These are phyloP conservation scores for Conus canariensis DNA, from an alignment of 2,888 invertebrate species.

Conservation along the genomic window DNA sequence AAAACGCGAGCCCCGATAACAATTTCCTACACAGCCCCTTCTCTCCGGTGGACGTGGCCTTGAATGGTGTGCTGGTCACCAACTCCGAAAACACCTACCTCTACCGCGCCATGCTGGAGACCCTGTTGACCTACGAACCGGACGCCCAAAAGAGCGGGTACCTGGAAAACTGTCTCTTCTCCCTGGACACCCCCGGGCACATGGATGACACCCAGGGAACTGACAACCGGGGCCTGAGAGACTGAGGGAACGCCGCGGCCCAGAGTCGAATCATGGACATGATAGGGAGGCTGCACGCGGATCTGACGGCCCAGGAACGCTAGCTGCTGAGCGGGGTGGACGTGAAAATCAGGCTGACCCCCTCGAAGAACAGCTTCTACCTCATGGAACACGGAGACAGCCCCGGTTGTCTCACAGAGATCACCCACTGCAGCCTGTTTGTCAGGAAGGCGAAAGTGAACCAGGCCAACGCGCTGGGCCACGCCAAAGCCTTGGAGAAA, in stretches of 20 bases:
- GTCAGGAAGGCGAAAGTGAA: too few relatives aligned
- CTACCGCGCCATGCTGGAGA: not conserved
- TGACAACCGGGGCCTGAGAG: not conserved
- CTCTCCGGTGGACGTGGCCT: not conserved
- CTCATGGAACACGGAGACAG: too few relatives aligned
- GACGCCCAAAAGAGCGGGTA: not conserved
- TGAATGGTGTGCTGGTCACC: not conserved
- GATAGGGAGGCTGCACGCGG: constrained; percentile 35
- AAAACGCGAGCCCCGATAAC: not conserved
- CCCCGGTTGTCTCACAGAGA: too few relatives aligned
- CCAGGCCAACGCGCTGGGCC: too few relatives aligned
- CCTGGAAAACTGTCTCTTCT: not conserved
- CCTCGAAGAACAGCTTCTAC: constrained; percentile 12
- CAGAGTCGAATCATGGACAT: constrained; percentile 38
- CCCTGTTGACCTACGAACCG: not conserved
- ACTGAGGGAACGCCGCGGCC: not conserved
- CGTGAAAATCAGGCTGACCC: constrained; percentile 35
- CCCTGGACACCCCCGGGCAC: not conserved
- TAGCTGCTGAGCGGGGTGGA: constrained; percentile 44
- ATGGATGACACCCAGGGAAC: not conserved
- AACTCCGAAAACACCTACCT: not conserved
- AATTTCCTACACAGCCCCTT: not conserved
- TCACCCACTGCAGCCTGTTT: too few relatives aligned
- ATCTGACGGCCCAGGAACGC: constrained; percentile 32
- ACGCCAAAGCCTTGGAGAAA: too few relatives aligned